These are phyloP conservation scores for Onychomys arenicola DNA, from an alignment of 2,797 vertebrate species.

Conservation along the genomic window DNA sequence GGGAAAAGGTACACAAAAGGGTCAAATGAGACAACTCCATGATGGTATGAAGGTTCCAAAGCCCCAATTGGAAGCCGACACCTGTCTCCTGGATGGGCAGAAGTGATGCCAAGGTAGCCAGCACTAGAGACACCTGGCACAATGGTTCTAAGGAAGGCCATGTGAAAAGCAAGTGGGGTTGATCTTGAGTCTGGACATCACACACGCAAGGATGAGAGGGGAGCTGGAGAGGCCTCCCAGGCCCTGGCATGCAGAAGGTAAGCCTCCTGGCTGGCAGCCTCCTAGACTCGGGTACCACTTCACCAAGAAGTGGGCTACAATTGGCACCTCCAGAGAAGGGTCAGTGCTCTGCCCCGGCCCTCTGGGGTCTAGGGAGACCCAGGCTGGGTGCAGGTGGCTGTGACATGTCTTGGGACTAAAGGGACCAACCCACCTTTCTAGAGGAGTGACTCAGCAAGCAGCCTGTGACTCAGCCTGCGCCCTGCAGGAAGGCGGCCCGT, in stretches of 20 bases:
- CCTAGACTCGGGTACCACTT: neutral
- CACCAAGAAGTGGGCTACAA: neutral
- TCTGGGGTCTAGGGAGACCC: neutral
- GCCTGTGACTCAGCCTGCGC: conserved; percentile 61
- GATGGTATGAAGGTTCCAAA: fast-evolving
- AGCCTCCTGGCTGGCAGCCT: neutral
- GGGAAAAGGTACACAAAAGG: neutral
- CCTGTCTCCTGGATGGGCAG: neutral
- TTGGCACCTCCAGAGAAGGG: neutral
- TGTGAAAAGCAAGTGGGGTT: neutral
- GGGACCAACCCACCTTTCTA: neutral
- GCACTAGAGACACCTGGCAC: neutral
- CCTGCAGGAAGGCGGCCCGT: conserved; percentile 44
- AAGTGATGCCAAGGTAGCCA: neutral
- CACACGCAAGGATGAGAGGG: fast-evolving
- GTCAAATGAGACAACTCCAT: fast-evolving
- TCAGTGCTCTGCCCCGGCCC: neutral
- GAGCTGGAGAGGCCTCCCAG: fast-evolving
- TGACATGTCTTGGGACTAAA: neutral
- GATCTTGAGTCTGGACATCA: too few species aligned
- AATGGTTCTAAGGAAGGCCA: neutral
- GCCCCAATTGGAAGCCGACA: fast-evolving
- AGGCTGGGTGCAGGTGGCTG: neutral
- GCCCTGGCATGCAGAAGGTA: neutral
- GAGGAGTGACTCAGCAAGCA: neutral